Conservation (phyloP, 2,888 invertebrate species). For the Oscheius sp. region DNA sequence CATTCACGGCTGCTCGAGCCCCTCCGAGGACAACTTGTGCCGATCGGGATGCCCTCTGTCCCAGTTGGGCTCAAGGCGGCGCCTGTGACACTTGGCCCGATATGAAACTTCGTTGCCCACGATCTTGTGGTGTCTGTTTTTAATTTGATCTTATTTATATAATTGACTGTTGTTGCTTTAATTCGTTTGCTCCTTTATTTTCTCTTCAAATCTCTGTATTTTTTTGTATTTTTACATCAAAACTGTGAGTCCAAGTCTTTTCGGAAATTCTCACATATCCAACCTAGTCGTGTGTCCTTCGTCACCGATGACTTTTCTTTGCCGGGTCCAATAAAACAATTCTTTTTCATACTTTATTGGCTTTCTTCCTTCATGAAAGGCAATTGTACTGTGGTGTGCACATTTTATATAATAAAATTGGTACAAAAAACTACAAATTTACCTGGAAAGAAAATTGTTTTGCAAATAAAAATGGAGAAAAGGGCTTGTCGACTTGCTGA, state of each 20-base stretch:
- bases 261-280: constrained; percentile 29
- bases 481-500: neutral
- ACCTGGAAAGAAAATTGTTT: too few relatives aligned
- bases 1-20: constrained; percentile 42
- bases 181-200: constrained; percentile 1
- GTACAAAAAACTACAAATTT: too few relatives aligned
- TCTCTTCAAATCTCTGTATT: neutral
- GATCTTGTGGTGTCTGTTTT: constrained; percentile 64
- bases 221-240: neutral
- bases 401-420: too few relatives aligned
- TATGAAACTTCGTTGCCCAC: constrained; percentile 68
- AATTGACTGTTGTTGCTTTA: constrained; percentile 22
- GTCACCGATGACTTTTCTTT: constrained; percentile 29
- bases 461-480: too few relatives aligned
- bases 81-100: constrained; percentile 69
- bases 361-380: too few relatives aligned
- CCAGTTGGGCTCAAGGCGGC: constrained; percentile 69
- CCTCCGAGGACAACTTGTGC: constrained; percentile 51
- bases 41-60: constrained; percentile 68
- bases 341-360: too few relatives aligned
- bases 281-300: constrained; percentile 23
- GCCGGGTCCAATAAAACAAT: constrained; percentile 28
- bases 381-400: too few relatives aligned
- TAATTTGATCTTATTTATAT: neutral
- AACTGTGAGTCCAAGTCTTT: constrained; percentile 18